Conservation (phyloP, 2,888 invertebrate species). For the Tachina fera region DNA sequence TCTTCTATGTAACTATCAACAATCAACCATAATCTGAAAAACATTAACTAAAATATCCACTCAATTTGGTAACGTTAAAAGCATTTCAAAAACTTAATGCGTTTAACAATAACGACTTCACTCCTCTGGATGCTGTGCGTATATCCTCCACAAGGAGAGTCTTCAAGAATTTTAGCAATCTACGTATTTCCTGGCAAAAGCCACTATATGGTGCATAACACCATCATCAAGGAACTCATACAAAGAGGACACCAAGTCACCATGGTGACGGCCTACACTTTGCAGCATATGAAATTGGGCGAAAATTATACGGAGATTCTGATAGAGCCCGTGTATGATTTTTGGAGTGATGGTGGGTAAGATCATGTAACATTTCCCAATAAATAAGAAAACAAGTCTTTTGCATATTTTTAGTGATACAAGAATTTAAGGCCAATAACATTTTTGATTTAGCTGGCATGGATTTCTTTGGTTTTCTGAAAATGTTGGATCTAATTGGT, state of each 20-base stretch:
- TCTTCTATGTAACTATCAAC: background rate
- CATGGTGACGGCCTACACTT: constrained; percentile 77
- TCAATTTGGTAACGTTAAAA: constrained; percentile 10
- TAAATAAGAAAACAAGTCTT: background rate
- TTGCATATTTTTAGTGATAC: constrained; percentile 75
- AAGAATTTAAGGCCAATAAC: constrained; percentile 76
- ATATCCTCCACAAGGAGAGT: constrained; percentile 32
- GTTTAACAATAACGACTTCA: constrained; percentile 1
- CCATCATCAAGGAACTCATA: constrained; percentile 82
- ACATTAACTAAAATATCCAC: background rate
- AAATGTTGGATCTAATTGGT: constrained; percentile 79
- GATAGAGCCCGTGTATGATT: constrained; percentile 81
- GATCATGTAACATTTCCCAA: background rate
- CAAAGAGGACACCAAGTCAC: constrained; percentile 83
- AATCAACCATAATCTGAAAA: background rate
- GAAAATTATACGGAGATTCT: constrained; percentile 81
- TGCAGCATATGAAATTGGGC: constrained; percentile 76
- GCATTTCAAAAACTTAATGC: constrained; percentile 38
- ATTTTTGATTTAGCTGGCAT: constrained; percentile 79
- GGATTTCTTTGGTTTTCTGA: constrained; percentile 75
- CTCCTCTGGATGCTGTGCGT: constrained; percentile 27
- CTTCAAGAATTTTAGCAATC: constrained; percentile 83
- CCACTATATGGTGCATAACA: constrained; percentile 83
- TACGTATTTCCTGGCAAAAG: constrained; percentile 83
- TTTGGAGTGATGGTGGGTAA: constrained; percentile 77